Conservation (phyloP, 2,113 vertebrate genomes). For the Silurus meridionalis region DNA sequence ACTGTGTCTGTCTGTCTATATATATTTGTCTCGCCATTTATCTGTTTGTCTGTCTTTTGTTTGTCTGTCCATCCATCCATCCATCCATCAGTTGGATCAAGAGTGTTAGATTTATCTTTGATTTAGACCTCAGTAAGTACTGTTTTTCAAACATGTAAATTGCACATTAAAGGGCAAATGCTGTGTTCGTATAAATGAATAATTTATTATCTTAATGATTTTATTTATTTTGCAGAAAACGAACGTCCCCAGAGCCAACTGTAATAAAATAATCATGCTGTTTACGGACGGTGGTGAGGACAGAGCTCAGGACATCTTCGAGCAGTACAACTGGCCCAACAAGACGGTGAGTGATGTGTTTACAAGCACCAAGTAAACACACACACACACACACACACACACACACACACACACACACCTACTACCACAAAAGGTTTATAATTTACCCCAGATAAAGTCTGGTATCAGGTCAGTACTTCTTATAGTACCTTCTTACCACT, state of each 20-base stretch:
- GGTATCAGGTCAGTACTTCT: neutral
- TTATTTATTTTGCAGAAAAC: conserved; percentile 70
- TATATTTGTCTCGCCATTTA: conserved; percentile 20
- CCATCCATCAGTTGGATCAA: conserved; percentile 17
- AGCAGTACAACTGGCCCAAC: conserved; percentile 98
- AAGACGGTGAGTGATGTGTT: conserved; percentile 80
- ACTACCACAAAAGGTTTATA: neutral
- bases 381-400: neutral
- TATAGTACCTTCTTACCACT: neutral
- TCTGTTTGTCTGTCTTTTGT: neutral
- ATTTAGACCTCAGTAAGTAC: conserved; percentile 19
- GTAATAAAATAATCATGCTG: conserved; percentile 99
- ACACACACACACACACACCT: neutral
- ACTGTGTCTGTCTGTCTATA: neutral
- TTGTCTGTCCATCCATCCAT: neutral
- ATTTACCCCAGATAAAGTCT: too few species aligned
- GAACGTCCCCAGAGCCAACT: conserved; percentile 93
- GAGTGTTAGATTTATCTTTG: conserved; percentile 21
- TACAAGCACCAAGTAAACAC: too few species aligned
- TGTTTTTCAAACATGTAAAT: neutral
- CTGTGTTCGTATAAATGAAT: too few species aligned
- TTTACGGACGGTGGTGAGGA: conserved; percentile 97
- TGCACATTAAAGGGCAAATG: neutral
- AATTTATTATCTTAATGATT: neutral
- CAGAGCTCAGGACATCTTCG: conserved; percentile 94